phyloP scores from a whole-genome alignment of 2,797 vertebrate species.

The Girardinus metallicus region DNA sequence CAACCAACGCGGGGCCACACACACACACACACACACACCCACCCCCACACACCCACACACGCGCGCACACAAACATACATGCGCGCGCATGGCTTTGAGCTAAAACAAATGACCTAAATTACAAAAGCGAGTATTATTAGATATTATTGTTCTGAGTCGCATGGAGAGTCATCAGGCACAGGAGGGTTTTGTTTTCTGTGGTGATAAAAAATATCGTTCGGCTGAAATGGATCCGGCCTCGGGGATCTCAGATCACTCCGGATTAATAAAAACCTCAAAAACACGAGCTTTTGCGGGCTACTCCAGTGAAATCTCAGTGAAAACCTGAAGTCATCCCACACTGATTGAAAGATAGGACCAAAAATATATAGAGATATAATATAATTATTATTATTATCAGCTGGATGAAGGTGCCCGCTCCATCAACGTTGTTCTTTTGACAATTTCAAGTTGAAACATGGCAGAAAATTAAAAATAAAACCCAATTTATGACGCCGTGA shows the following conservation, averaged over 20 bases:
- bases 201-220: constrained; percentile 51
- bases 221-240: constrained; percentile 42
- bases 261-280: constrained; percentile 46
- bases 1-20: neutral
- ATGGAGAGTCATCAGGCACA: constrained; percentile 29
- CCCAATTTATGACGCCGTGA: constrained; percentile 67
- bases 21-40: neutral
- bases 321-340: constrained; percentile 10
- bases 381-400: too few species aligned
- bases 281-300: constrained; percentile 33
- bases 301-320: constrained; percentile 55
- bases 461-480: constrained; percentile 40
- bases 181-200: constrained; percentile 14
- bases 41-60: neutral
- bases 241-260: constrained; percentile 47
- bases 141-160: constrained; percentile 24
- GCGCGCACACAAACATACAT: neutral
- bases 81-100: constrained; percentile 1
- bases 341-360: neutral
- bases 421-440: constrained; percentile 27
- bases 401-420: neutral
- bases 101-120: constrained; percentile 26
- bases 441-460: constrained; percentile 44
- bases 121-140: constrained; percentile 43
- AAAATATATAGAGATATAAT: neutral